Conservation (phyloP, 2,797 vertebrate genomes). For the Chaenodraco wilsoni region DNA sequence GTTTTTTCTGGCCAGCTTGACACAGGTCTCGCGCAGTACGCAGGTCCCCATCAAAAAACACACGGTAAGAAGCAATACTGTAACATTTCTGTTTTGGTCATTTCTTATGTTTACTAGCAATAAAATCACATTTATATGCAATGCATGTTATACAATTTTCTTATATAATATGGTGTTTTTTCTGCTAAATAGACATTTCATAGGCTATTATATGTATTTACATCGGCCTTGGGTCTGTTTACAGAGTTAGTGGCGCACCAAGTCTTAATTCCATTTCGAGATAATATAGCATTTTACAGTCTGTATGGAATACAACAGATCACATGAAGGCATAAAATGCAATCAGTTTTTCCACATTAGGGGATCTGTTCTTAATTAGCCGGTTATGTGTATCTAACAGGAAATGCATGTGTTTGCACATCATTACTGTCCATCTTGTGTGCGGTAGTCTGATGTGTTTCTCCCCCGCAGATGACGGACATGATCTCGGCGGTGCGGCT, state of each 20-base stretch:
- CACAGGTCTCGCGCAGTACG: constrained; percentile 9
- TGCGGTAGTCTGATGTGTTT: not conserved
- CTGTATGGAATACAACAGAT: not conserved
- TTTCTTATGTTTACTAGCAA: not conserved
- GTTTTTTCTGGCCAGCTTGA: not conserved
- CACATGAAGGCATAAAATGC: fast-evolving
- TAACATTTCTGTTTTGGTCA: not conserved
- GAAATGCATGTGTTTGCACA: constrained; percentile 27
- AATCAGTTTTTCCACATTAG: not conserved
- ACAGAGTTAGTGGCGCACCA: constrained; percentile 38
- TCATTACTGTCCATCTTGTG: not conserved
- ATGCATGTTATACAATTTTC: not conserved
- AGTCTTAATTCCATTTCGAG: not conserved
- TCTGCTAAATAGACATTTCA: not conserved
- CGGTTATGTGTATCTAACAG: not conserved
- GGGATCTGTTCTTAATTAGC: not conserved
- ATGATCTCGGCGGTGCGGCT: constrained; percentile 66
- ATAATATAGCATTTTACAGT: not conserved
- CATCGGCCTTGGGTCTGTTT: constrained; percentile 47
- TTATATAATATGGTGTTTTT: not conserved
- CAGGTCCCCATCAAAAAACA: constrained; percentile 35
- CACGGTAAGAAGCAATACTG: constrained; percentile 69
- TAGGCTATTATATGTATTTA: constrained; percentile 30
- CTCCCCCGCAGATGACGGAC: constrained; percentile 41
- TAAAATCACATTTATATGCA: fast-evolving